Evolutionary conservation across 1,140 invertebrate genomes (phyloP).

Genomic region (Macrobrachium rosenbergii): DNA sequence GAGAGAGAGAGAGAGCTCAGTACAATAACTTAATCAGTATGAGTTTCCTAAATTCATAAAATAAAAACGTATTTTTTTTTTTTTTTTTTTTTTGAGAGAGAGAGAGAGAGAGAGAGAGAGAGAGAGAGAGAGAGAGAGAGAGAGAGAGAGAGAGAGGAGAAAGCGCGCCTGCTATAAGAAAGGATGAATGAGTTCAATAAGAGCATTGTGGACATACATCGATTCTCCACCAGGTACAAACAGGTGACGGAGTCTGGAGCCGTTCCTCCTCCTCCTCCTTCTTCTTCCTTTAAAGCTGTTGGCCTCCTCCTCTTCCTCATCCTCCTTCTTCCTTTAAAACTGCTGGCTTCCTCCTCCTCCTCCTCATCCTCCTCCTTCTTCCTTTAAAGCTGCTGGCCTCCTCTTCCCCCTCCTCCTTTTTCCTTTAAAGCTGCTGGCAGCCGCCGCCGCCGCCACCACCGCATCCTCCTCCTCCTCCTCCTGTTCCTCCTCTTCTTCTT

Average conservation of each 20-base stretch:
- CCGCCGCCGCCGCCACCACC: no score
- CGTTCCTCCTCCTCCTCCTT: background rate
- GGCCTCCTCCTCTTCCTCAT: background rate
- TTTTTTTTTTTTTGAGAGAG: no score
- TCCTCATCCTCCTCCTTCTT: background rate
- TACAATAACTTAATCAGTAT: no score
- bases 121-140: background rate
- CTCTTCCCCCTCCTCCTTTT: background rate
- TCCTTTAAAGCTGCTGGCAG: background rate
- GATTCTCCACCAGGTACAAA: background rate
- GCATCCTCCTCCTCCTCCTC: background rate
- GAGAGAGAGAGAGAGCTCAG: slow-evolving; percentile 11
- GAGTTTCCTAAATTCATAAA: no score
- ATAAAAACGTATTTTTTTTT: no score
- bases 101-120: slow-evolving; percentile 4
- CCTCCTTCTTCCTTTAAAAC: background rate
- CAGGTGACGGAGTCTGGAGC: background rate
- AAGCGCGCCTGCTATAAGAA: background rate
- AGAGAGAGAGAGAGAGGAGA: slow-evolving; percentile 18
- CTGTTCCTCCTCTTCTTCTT: background rate
- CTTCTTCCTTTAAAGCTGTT: no score
- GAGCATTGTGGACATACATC: background rate
- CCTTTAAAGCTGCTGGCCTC: background rate
- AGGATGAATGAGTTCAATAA: background rate
- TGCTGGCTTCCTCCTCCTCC: background rate